Percentiles rank a stretch among this genome's conserved stretches.
Conservation (phyloP, 2,888 invertebrate genomes). For the Tridacna gigas region DNA sequence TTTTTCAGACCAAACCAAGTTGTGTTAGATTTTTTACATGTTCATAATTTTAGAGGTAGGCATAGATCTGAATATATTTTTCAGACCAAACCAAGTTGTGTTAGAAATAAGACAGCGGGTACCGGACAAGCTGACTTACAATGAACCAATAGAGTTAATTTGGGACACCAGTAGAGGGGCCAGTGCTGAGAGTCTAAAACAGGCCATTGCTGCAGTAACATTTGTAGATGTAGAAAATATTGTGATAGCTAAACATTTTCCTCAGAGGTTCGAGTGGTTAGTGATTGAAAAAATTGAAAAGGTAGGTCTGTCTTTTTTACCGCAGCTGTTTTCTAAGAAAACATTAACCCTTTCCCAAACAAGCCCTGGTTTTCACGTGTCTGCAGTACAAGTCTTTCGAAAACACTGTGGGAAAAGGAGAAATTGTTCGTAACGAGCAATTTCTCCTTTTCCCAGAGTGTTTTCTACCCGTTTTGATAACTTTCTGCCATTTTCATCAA, state of each 20-base stretch:
- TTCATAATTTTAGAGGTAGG: too few species aligned
- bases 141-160: constrained; percentile 73
- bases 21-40: constrained; percentile 65
- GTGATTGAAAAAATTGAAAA: constrained; percentile 59
- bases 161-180: constrained; percentile 79
- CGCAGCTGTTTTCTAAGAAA: neutral
- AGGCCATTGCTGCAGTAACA: constrained; percentile 68
- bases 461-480: too few species aligned
- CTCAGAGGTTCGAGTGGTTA: constrained; percentile 78
- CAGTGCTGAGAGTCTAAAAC: constrained; percentile 68
- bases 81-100: constrained; percentile 77
- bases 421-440: too few species aligned
- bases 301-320: constrained; percentile 2
- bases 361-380: too few species aligned
- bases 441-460: too few species aligned
- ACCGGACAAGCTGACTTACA: constrained; percentile 72
- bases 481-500: too few species aligned
- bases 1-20: constrained; percentile 76
- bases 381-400: too few species aligned
- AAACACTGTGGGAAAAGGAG: too few species aligned
- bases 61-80: constrained; percentile 25
- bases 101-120: constrained; percentile 74
- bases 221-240: constrained; percentile 72
- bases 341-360: too few species aligned
- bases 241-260: constrained; percentile 80